Conservation (phyloP, 2,888 invertebrate genomes). For the Iphiclides podalirius region DNA sequence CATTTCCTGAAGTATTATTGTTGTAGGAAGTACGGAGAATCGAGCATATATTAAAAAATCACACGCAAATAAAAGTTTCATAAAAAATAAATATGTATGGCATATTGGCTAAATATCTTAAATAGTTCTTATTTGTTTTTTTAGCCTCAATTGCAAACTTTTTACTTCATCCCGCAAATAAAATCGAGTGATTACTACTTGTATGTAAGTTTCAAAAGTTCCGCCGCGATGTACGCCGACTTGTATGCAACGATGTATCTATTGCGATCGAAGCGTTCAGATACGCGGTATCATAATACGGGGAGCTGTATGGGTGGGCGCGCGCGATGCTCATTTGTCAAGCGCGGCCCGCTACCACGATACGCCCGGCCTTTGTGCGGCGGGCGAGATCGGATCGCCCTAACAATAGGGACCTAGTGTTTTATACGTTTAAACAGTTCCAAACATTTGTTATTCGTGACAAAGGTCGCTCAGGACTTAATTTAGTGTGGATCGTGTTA, state of each 20-base stretch:
- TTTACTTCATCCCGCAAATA: no score
- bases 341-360: conserved; percentile 58
- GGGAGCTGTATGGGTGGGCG: conserved; percentile 59
- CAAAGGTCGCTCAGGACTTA: conserved; percentile 36
- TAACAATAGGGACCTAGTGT: conserved; percentile 63
- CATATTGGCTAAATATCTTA: no score
- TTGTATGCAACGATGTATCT: conserved; percentile 10
- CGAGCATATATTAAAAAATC: no score
- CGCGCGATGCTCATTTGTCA: conserved; percentile 60
- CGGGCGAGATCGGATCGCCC: conserved; percentile 51
- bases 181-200: no score
- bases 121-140: no score
- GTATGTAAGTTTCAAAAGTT: no score
- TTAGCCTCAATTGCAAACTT: no score
- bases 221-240: not conserved
- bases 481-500: conserved; percentile 44
- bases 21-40: no score
- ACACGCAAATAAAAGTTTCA: no score
- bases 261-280: conserved; percentile 16
- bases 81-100: no score
- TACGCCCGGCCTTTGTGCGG: conserved; percentile 58
- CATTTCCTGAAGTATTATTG: no score
- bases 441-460: conserved; percentile 63
- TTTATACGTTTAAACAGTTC: conserved; percentile 63
- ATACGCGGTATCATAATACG: conserved; percentile 28